A percentile compares a stretch with the other conserved stretches of the same genome.
Conservation (phyloP, 2,113 vertebrate species). For the Laticauda laticaudata region DNA sequence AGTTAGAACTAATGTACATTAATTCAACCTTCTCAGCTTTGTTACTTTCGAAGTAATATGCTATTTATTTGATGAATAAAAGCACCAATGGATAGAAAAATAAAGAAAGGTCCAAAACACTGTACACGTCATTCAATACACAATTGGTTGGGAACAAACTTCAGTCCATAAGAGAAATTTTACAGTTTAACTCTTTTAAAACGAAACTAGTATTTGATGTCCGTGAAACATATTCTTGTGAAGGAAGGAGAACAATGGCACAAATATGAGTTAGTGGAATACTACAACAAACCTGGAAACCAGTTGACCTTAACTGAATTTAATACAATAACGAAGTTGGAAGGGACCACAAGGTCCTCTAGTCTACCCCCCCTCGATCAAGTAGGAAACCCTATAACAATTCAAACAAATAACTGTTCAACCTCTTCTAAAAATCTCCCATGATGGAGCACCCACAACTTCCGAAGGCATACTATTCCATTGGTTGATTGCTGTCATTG, state of each 20-base stretch:
- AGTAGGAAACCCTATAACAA: background rate
- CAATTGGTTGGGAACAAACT: background rate
- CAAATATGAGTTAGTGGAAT: background rate
- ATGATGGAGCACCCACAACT: background rate
- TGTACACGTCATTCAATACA: background rate
- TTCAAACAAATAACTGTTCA: background rate
- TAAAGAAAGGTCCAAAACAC: background rate
- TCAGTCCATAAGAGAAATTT: background rate
- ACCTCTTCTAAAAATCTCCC: background rate
- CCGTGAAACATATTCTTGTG: background rate
- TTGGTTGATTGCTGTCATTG: background rate
- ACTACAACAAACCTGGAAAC: background rate
- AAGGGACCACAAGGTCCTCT: background rate
- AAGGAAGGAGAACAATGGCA: background rate
- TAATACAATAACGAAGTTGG: background rate
- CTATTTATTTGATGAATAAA: background rate
- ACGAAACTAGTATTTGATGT: background rate
- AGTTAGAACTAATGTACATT: background rate
- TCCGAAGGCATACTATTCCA: background rate
- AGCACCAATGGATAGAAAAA: background rate
- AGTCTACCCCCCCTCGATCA: background rate
- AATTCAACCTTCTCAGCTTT: background rate
- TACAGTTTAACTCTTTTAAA: background rate
- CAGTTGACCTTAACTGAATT: background rate
- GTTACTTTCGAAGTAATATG: background rate